Conservation (phyloP, 2,113 vertebrate species). For the Xiphias gladius region DNA sequence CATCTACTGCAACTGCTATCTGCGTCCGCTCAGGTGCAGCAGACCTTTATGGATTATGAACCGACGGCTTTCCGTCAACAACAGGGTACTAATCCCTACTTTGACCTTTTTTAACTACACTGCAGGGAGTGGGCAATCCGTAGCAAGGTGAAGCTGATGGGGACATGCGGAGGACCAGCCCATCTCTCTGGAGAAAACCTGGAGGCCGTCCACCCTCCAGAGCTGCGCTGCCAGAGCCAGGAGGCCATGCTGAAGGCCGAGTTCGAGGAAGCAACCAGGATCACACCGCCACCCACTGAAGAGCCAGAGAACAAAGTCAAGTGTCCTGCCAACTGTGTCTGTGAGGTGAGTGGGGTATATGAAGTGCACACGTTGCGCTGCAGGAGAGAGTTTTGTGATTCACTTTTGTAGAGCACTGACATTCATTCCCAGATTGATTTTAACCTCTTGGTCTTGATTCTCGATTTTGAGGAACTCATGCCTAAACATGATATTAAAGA, state of each 20-base stretch:
- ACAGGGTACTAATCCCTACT: not conserved
- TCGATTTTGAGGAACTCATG: too few relatives aligned
- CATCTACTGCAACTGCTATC: constrained; percentile 91
- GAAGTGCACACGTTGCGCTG: too few relatives aligned
- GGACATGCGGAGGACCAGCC: constrained; percentile 84
- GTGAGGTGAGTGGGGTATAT: constrained; percentile 74
- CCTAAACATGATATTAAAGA: too few relatives aligned
- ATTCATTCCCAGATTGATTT: too few relatives aligned
- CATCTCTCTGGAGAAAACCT: constrained; percentile 87
- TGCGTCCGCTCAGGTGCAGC: constrained; percentile 85
- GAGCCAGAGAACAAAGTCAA: constrained; percentile 58
- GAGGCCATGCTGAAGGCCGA: constrained; percentile 81
- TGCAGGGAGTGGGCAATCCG: constrained; percentile 85
- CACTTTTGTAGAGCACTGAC: too few relatives aligned
- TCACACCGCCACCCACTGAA: not conserved
- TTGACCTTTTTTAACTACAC: not conserved
- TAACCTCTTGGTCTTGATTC: too few relatives aligned
- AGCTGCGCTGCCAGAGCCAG: constrained; percentile 87
- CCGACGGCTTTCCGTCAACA: not conserved
- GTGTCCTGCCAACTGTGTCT: constrained; percentile 89
- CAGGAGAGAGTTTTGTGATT: too few relatives aligned
- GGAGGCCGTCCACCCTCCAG: constrained; percentile 82
- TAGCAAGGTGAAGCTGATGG: constrained; percentile 82
- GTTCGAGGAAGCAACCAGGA: constrained; percentile 73
- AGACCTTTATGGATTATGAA: not conserved